Evolutionary conservation across 2,888 invertebrate genomes (phyloP).

Genomic region (Phaedon cochleariae): DNA sequence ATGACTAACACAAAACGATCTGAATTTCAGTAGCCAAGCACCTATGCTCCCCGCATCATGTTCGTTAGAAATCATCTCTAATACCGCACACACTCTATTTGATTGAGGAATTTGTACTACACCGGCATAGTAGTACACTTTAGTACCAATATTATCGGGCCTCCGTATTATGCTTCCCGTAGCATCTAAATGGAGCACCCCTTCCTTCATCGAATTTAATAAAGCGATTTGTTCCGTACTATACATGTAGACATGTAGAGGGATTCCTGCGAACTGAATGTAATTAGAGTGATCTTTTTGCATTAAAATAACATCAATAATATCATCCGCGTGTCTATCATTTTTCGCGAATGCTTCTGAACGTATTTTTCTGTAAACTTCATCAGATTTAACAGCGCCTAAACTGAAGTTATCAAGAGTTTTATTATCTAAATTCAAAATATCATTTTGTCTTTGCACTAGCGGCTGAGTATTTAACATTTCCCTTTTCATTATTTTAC

Average conservation of each 20-base stretch:
- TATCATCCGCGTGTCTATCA: neutral
- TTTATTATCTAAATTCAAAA: too few relatives aligned
- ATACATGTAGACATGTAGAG: neutral
- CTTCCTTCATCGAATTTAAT: neutral
- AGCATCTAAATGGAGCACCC: neutral
- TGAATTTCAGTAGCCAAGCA: slow-evolving; percentile 30
- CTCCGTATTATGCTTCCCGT: neutral
- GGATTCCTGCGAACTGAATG: neutral
- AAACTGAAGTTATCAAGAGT: too few relatives aligned
- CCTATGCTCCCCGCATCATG: slow-evolving; percentile 35
- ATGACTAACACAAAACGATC: slow-evolving; percentile 14
- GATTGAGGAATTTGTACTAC: neutral
- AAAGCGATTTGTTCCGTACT: neutral
- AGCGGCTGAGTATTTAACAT: too few relatives aligned
- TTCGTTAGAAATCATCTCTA: slow-evolving; percentile 28
- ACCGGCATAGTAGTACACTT: neutral
- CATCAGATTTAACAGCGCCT: too few relatives aligned
- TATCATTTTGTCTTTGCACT: too few relatives aligned
- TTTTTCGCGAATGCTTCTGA: neutral
- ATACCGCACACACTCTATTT: slow-evolving; percentile 25
- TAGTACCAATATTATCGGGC: neutral
- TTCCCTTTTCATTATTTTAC: too few relatives aligned
- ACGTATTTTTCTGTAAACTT: neutral
- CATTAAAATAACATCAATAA: neutral
- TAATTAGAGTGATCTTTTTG: neutral